A percentile compares a stretch with the other conserved stretches of the same genome.
These are phyloP conservation scores for Chunga burmeisteri DNA, from an alignment of 2,113 vertebrate species.

Conservation along the genomic window DNA sequence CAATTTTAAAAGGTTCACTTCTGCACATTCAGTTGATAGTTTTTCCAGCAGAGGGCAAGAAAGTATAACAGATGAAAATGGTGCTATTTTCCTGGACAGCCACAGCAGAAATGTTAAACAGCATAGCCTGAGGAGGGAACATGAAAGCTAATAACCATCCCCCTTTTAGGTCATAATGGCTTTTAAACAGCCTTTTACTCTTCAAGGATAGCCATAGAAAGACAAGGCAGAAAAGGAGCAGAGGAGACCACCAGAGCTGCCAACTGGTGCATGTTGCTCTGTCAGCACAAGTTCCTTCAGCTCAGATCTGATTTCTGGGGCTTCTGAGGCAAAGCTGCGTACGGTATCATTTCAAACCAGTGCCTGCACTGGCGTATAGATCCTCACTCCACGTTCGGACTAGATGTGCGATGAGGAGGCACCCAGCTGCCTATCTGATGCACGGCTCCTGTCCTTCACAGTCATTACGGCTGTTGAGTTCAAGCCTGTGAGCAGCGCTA, in stretches of 20 bases:
- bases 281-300: background rate
- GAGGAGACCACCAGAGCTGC: background rate
- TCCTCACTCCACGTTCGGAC: accelerated
- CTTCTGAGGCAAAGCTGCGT: background rate
- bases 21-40: background rate
- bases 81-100: background rate
- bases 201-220: constrained; percentile 41
- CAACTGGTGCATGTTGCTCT: background rate
- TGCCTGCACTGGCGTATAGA: background rate
- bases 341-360: background rate
- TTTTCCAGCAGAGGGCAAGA: constrained; percentile 81
- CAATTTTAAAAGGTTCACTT: background rate
- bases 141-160: constrained; percentile 61
- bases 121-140: constrained; percentile 41
- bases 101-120: constrained; percentile 45
- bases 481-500: background rate
- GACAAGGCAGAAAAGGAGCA: constrained; percentile 21
- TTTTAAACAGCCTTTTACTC: constrained; percentile 69
- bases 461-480: background rate
- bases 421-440: background rate
- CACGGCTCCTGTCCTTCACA: background rate
- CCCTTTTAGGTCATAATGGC: constrained; percentile 52
- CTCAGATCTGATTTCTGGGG: background rate
- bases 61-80: constrained; percentile 68
- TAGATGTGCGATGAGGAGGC: background rate